These are phyloP conservation scores for Lasius platythorax DNA, from an alignment of 2,888 invertebrate genomes.

Conservation along the genomic window DNA sequence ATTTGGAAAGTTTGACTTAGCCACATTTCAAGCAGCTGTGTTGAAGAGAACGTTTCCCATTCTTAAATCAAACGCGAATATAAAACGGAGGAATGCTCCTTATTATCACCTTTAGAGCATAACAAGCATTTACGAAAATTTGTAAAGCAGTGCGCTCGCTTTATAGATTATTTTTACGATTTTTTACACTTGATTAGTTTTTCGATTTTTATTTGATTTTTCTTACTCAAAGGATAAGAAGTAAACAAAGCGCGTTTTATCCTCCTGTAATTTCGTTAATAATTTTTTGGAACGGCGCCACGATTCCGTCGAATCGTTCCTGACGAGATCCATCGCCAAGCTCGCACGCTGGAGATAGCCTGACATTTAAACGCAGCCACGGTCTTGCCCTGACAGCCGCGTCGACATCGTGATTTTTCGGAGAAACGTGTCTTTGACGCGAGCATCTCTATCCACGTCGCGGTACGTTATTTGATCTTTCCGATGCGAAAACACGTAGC, in stretches of 20 bases:
- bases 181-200: neutral
- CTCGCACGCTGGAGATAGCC: neutral
- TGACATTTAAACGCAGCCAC: constrained; percentile 54
- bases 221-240: neutral
- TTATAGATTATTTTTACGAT: neutral
- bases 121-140: neutral
- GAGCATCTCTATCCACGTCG: constrained; percentile 37
- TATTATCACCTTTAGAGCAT: neutral
- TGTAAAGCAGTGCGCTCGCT: neutral
- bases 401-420: constrained; percentile 61
- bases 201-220: constrained; percentile 1
- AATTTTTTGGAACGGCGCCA: constrained; percentile 4
- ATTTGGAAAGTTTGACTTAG: constrained; percentile 45
- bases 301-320: constrained; percentile 3
- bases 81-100: neutral
- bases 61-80: constrained; percentile 34
- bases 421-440: constrained; percentile 44
- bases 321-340: constrained; percentile 20
- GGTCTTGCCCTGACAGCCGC: constrained; percentile 50
- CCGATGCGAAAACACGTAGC: constrained; percentile 51
- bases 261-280: neutral
- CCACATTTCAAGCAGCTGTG: constrained; percentile 33
- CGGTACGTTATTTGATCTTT: constrained; percentile 52
- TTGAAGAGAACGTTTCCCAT: constrained; percentile 20
- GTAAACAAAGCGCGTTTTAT: neutral